Conservation (phyloP, 2,113 vertebrate genomes). For the Alethe castanea region DNA sequence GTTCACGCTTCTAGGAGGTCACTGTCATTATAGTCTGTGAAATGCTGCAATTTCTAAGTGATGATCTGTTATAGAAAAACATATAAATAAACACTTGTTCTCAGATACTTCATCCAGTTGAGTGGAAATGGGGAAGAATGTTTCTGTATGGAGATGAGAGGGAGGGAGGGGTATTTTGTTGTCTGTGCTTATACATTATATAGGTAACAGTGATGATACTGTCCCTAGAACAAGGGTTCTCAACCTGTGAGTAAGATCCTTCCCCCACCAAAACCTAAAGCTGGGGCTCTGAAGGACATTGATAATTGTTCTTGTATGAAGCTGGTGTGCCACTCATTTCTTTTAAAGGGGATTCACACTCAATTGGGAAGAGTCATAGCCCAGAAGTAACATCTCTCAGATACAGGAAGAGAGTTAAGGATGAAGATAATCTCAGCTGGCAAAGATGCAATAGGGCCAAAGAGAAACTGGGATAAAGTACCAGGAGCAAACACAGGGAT, state of each 20-base stretch:
- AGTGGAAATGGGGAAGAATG: background rate
- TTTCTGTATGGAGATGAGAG: background rate
- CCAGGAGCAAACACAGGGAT: background rate
- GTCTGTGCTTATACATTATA: background rate
- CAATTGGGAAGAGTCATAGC: background rate
- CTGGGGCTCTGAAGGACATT: background rate
- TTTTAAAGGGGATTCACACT: background rate
- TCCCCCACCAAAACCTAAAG: background rate
- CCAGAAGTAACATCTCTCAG: background rate
- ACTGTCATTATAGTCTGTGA: background rate
- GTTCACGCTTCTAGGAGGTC: background rate
- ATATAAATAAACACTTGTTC: background rate
- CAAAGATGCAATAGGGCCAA: background rate
- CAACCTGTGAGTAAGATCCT: slow-evolving; percentile 22
- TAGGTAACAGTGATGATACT: background rate
- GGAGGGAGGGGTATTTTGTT: background rate
- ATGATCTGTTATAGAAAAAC: background rate
- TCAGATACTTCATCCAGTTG: background rate
- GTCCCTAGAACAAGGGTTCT: slow-evolving; percentile 51
- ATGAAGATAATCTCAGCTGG: background rate
- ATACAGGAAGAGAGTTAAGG: background rate
- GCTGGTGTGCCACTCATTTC: background rate
- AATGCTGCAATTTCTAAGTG: background rate
- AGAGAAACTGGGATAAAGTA: background rate
- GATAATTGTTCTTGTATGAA: background rate